A percentile compares a stretch with the other conserved stretches of the same genome.
Evolutionary conservation across 2,797 vertebrate species (phyloP).

Genomic region (Erpetoichthys calabaricus): DNA sequence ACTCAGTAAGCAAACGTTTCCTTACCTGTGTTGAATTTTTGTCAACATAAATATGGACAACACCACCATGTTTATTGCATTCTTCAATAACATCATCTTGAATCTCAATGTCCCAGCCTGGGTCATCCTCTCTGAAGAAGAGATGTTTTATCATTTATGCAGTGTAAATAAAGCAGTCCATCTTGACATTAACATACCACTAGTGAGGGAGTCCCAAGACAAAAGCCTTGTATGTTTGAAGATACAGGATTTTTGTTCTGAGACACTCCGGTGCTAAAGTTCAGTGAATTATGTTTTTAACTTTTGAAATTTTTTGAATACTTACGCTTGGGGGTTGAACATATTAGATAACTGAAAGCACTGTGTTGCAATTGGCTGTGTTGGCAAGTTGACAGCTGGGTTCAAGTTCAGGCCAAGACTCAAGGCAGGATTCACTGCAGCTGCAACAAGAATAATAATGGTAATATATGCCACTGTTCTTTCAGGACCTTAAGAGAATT

Average conservation of each 20-base stretch:
- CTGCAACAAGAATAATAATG: slow-evolving; percentile 44
- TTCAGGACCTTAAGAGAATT: background rate
- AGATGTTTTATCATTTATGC: background rate
- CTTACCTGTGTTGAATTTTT: slow-evolving; percentile 88
- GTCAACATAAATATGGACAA: slow-evolving; percentile 91
- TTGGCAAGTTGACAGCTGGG: slow-evolving; percentile 54
- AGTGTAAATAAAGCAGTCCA: too few relatives aligned
- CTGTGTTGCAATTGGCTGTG: slow-evolving; percentile 81
- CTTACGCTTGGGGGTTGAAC: slow-evolving; percentile 95
- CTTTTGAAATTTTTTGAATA: slow-evolving; percentile 1
- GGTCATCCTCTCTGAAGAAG: slow-evolving; percentile 66
- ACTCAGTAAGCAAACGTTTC: background rate
- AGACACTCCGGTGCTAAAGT: too few relatives aligned
- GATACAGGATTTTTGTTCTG: too few relatives aligned
- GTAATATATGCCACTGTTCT: too few relatives aligned
- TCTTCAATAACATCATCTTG: slow-evolving; percentile 94
- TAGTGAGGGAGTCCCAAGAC: too few relatives aligned
- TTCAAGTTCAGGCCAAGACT: slow-evolving; percentile 22
- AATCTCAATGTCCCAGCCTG: slow-evolving; percentile 85
- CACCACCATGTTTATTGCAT: slow-evolving; percentile 93
- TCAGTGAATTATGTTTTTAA: too few relatives aligned
- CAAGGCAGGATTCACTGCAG: slow-evolving; percentile 42
- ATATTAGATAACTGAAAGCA: slow-evolving; percentile 96
- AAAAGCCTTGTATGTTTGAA: too few relatives aligned
- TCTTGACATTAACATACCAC: too few relatives aligned